Evolutionary conservation across 2,888 invertebrate species (phyloP).

Genomic region (Yponomeuta evonymella): DNA sequence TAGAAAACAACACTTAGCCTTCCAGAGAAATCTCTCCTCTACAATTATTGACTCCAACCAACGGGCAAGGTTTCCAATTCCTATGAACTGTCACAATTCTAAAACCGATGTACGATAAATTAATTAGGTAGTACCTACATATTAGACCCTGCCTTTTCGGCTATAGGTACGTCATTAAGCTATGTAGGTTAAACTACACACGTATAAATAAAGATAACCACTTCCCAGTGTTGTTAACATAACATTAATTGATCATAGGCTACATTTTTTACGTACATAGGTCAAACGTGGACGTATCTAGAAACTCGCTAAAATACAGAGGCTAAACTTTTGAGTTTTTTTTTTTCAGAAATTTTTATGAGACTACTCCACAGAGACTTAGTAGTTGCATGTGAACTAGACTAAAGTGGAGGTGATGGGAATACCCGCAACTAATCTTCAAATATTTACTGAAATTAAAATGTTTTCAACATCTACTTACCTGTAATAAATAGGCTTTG

Average conservation of each 20-base stretch:
- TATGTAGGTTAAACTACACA: background rate
- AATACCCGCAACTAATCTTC: no score
- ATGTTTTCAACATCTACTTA: background rate
- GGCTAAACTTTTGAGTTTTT: no score
- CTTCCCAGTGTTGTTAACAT: conserved; percentile 7
- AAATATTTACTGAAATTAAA: no score
- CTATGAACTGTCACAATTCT: background rate
- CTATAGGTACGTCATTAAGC: background rate
- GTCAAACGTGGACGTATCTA: no score
- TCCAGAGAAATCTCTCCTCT: conserved; percentile 11
- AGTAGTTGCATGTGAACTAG: no score
- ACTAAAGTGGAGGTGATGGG: no score
- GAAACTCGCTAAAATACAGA: no score
- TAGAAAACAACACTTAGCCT: background rate
- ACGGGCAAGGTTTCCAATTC: conserved; percentile 11
- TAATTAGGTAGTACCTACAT: background rate
- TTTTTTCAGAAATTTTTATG: no score
- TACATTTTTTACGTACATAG: no score
- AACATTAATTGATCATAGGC: background rate
- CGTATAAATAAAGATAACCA: background rate
- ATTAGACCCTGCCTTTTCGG: background rate
- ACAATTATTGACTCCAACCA: background rate
- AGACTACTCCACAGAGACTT: no score
- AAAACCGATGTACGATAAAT: background rate
- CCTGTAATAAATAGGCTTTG: background rate